Evolutionary conservation across 2,797 vertebrate species (phyloP).

Genomic region (Picus viridis): DNA sequence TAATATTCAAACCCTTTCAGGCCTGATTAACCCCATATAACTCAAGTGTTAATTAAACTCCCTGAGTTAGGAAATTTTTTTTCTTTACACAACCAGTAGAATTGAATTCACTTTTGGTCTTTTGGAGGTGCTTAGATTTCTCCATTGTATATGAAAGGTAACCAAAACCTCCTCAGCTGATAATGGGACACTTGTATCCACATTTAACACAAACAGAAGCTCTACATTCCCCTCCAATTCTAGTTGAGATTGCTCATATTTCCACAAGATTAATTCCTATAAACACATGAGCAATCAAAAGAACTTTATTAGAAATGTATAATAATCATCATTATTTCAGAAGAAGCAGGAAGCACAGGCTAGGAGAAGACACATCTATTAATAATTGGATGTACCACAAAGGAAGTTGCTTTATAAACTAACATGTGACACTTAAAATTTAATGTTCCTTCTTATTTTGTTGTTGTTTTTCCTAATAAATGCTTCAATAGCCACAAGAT

Average conservation of each 20-base stretch:
- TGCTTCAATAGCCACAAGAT: background rate
- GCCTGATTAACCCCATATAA: background rate
- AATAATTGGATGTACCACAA: background rate
- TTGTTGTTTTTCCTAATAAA: background rate
- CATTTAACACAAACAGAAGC: background rate
- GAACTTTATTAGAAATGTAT: background rate
- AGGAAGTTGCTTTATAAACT: background rate
- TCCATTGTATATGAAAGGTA: background rate
- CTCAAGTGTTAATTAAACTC: background rate
- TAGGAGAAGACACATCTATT: background rate
- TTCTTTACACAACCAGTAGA: background rate
- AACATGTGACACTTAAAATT: background rate
- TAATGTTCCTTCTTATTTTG: background rate
- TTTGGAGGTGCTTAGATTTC: background rate
- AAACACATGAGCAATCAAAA: background rate
- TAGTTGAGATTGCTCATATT: background rate
- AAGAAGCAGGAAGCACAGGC: background rate
- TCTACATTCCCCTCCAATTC: background rate
- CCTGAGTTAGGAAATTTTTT: background rate
- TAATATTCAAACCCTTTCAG: background rate
- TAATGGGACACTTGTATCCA: background rate
- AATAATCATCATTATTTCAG: background rate
- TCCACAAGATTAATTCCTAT: background rate
- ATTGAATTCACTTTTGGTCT: background rate
- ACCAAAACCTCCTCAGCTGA: background rate